Base-by-base conservation (phyloP, 2,888 invertebrate species). In the Trichopoda pennipes region DNA sequence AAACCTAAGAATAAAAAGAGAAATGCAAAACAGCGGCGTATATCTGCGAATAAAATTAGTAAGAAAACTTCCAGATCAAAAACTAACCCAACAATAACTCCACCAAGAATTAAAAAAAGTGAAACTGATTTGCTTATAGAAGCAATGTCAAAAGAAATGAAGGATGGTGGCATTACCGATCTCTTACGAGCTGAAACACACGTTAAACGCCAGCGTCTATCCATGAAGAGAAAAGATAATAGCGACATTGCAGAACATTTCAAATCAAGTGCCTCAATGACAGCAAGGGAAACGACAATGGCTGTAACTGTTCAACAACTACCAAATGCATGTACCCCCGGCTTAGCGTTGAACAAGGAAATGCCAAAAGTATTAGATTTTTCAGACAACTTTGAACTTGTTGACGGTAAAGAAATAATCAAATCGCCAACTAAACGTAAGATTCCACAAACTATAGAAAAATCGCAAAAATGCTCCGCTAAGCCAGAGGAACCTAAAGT, bases 61-160 rank as follows among this genome's bases (percentile, higher is more conserved):
- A 75, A 42, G 10, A 53, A 9, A 32, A 9, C 58, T n/a, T 3
- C 14, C 17, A 38, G 23, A 63, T 44, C 2, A 23, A 28, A 35
- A 44, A n/a, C 12, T 16, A 66, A 42, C 38, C 16, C 44, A n/a
- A 7, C 44, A 21, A 44, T 12, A 3, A 49, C 49, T 28, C 17
- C 66, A 49, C 49, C 68, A 28, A 38, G 47, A 60, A 1, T 1
- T 1, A 78, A 77, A 61, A 80, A 51, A 64, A 21, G 32, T n/a
- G 85, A 85, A 81, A 70, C 68, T n/a, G 84, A 80, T 19, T 2
- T 72, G 6, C 74, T 85, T 19, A 83, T 84, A 19, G 80, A 80
- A 14, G 80, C 84, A 0, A 82, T 85, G 84, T 73, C 84, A n/a
- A 82, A 82, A 68, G 78, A 79, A 81, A 81, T 83, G 83, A 83